phyloP scores from a whole-genome alignment of 2,113 vertebrate genomes.

The Oncorhynchus masou region DNA sequence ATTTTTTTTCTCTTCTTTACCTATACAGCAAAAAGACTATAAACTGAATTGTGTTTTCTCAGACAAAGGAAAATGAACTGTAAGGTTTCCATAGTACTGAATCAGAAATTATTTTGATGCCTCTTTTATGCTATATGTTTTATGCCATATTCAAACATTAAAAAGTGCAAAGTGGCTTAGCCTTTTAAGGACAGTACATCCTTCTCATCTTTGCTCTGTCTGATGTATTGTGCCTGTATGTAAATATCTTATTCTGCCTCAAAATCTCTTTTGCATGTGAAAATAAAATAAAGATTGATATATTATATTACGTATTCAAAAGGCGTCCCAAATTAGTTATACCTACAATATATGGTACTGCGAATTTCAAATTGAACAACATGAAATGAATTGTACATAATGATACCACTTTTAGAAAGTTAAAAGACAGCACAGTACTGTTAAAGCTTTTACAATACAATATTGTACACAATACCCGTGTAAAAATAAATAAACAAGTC shows the following conservation, averaged over 20 bases:
- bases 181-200: neutral
- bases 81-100: neutral
- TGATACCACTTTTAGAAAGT: no score
- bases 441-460: no score
- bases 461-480: neutral
- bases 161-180: neutral
- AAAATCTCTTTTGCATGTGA: neutral
- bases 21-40: conserved; percentile 37
- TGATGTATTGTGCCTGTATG: neutral
- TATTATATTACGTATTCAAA: neutral
- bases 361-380: no score
- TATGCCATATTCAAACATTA: neutral
- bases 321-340: no score
- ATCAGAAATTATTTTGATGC: neutral
- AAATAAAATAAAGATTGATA: neutral
- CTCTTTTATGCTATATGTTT: neutral
- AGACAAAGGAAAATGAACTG: conserved; percentile 46
- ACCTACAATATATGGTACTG: no score
- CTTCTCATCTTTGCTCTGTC: neutral
- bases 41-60: conserved; percentile 55
- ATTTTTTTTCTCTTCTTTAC: conserved; percentile 46
- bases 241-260: neutral
- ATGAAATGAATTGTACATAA: no score
- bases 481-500: neutral
- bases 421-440: no score